A percentile compares a stretch with the other conserved stretches of the same genome.
Evolutionary conservation across 2,113 vertebrate genomes (phyloP).

Genomic region (Amphiprion ocellaris): DNA sequence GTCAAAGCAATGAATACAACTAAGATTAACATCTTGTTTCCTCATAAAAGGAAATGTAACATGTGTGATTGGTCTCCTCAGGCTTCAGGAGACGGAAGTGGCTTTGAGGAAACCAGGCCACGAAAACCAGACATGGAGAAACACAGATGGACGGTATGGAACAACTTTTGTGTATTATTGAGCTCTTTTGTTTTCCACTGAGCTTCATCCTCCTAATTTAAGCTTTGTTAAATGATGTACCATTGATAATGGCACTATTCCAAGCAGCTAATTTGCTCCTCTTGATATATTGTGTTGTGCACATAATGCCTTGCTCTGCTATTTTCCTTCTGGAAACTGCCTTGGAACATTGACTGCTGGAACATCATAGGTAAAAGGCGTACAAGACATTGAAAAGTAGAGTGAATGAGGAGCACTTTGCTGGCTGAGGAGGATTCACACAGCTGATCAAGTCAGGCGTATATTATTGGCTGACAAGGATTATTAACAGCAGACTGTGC

Average conservation of each 20-base stretch:
- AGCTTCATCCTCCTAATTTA: neutral
- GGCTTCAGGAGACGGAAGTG: slow-evolving; percentile 80
- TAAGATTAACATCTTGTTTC: neutral
- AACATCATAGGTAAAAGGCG: neutral
- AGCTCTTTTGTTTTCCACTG: neutral
- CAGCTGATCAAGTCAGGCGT: neutral
- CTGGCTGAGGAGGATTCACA: neutral
- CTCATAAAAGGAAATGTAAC: slow-evolving; percentile 10
- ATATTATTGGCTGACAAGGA: neutral
- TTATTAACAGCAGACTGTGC: slow-evolving; percentile 22
- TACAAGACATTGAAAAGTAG: neutral
- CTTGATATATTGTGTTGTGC: neutral
- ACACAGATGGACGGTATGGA: slow-evolving; percentile 62
- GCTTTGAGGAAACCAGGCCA: slow-evolving; percentile 31
- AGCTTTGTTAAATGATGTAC: neutral
- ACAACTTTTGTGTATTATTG: neutral
- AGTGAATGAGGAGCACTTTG: neutral
- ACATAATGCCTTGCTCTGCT: neutral
- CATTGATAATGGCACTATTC: neutral
- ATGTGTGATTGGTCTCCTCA: slow-evolving; percentile 44
- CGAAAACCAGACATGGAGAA: slow-evolving; percentile 29
- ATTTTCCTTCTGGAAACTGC: neutral
- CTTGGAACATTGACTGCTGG: neutral
- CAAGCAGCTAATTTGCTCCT: neutral
- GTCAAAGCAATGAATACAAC: slow-evolving; percentile 3